Conservation (phyloP, 2,888 invertebrate species). For the Mechanitis mazaeus region DNA sequence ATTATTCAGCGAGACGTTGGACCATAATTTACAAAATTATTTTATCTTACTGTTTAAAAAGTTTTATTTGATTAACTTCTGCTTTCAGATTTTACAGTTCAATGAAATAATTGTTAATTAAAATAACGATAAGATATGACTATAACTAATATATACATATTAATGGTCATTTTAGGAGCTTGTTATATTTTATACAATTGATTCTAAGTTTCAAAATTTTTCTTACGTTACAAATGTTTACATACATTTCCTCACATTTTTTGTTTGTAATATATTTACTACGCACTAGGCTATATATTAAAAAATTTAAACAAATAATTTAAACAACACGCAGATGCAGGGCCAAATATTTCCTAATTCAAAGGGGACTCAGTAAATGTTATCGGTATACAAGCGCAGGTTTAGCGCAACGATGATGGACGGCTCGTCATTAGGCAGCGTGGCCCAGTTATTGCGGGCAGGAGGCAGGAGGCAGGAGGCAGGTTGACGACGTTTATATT, state of each 20-base stretch:
- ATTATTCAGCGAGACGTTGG: no score
- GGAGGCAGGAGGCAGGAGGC: constrained; percentile 45
- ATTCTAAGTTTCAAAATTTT: no score
- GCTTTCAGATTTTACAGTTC: no score
- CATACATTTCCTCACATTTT: neutral
- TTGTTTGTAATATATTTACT: neutral
- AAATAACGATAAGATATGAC: no score
- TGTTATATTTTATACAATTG: no score
- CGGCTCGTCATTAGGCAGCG: constrained; percentile 53
- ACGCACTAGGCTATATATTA: neutral
- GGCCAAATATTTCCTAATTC: constrained; percentile 1
- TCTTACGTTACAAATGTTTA: no score
- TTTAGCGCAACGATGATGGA: constrained; percentile 48
- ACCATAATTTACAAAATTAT: no score
- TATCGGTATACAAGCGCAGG: constrained; percentile 37
- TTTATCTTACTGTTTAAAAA: no score
- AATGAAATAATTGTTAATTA: no score
- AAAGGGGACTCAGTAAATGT: constrained; percentile 24
- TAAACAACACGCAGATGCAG: neutral
- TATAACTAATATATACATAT: no score
- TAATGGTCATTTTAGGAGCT: no score
- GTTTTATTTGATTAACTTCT: no score
- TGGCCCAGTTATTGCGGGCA: constrained; percentile 56
- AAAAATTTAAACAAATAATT: constrained; percentile 1
- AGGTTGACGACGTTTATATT: constrained; percentile 59